phyloP scores from a whole-genome alignment of 2,113 vertebrate genomes.

The Hippopotamus amphibius region DNA sequence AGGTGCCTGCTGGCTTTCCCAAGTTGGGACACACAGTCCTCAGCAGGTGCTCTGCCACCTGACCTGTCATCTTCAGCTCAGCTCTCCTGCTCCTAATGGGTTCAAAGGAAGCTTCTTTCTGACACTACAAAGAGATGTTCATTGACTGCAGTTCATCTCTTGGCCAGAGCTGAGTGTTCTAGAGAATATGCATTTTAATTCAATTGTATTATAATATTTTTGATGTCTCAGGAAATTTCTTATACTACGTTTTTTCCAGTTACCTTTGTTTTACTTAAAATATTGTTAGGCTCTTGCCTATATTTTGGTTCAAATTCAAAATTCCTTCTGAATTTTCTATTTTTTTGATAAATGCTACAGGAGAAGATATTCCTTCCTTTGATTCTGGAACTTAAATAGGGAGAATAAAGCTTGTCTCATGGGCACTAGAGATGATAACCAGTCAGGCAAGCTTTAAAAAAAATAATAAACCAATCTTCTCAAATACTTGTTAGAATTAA shows the following conservation, averaged over 20 bases:
- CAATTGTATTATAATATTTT: slow-evolving; percentile 12
- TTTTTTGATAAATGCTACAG: slow-evolving; percentile 34
- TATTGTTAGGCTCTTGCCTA: neutral
- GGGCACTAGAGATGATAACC: neutral
- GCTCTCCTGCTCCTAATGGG: neutral
- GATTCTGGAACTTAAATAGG: slow-evolving; percentile 21
- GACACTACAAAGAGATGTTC: neutral
- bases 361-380: slow-evolving; percentile 1
- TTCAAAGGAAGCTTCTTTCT: slow-evolving; percentile 31
- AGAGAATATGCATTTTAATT: neutral
- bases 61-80: neutral
- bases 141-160: neutral
- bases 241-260: neutral
- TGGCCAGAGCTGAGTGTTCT: neutral
- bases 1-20: neutral
- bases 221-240: neutral
- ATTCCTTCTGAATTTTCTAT: neutral
- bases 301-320: slow-evolving; percentile 49
- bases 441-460: neutral
- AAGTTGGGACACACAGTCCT: neutral
- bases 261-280: slow-evolving; percentile 25
- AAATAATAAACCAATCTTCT: slow-evolving; percentile 1
- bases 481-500: slow-evolving; percentile 43
- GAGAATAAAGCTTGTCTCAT: neutral
- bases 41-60: neutral